A percentile compares a stretch with the other conserved stretches of the same genome.
Conservation (phyloP, 2,113 vertebrate species). For the pig (Sus scrofa) region DNA sequence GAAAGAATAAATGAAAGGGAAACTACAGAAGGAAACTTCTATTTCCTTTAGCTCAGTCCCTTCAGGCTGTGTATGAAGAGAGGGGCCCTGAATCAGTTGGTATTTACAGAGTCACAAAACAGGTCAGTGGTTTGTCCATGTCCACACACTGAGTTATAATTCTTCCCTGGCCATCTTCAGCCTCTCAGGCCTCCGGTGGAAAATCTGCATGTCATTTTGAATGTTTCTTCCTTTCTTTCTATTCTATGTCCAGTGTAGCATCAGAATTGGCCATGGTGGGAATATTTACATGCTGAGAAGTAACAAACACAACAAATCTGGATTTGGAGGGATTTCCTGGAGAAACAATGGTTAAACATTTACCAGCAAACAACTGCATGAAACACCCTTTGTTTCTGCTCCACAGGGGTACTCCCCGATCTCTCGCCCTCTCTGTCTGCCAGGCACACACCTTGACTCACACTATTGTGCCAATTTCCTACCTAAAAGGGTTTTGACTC, state of each 20-base stretch:
- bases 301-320: neutral
- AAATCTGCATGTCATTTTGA: neutral
- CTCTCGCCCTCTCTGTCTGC: neutral
- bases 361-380: neutral
- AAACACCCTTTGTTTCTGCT: neutral
- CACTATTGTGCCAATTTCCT: neutral
- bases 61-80: neutral
- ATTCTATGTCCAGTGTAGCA: neutral
- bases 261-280: neutral
- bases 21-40: neutral
- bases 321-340: neutral
- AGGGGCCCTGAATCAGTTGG: rapidly evolving
- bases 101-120: rapidly evolving
- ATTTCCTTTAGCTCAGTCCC: neutral
- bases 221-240: neutral
- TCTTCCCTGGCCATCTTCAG: neutral
- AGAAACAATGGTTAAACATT: neutral
- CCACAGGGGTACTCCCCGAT: rapidly evolving
- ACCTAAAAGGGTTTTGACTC: neutral
- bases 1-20: neutral
- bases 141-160: neutral
- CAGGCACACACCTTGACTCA: neutral
- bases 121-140: neutral
- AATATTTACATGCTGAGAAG: neutral
- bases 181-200: neutral